phyloP scores from a whole-genome alignment of 2,797 vertebrate genomes.

The Mergus octosetaceus region DNA sequence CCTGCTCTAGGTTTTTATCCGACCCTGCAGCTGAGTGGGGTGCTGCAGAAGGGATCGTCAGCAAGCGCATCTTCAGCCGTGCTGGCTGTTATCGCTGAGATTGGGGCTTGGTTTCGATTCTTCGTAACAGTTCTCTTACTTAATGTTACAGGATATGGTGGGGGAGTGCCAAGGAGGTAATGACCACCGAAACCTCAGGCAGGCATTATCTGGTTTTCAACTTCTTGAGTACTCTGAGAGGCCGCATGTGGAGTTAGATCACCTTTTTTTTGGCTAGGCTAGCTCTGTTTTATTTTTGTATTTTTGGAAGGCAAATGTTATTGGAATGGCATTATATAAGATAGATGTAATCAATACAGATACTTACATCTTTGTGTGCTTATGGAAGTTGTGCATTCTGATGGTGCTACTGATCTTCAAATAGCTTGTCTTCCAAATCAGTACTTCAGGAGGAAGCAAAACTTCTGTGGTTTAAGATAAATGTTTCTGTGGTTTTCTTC shows the following conservation, averaged over 20 bases:
- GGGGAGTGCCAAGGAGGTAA: background rate
- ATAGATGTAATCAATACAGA: background rate
- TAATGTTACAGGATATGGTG: background rate
- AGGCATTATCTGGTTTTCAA: background rate
- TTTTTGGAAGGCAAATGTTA: background rate
- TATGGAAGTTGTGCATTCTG: background rate
- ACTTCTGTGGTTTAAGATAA: background rate
- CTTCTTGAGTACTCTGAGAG: background rate
- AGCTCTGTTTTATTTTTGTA: background rate
- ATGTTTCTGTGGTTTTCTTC: background rate
- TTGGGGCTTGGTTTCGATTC: background rate
- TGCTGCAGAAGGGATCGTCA: background rate
- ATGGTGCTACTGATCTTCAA: background rate
- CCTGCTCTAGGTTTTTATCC: background rate
- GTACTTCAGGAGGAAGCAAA: background rate
- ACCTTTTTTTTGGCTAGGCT: background rate
- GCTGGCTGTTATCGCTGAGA: background rate
- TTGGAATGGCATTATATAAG: background rate
- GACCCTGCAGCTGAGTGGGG: background rate
- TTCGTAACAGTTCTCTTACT: background rate
- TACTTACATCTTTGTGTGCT: background rate
- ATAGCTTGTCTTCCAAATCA: background rate
- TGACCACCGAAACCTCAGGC: background rate
- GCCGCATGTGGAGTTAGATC: background rate
- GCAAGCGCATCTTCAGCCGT: background rate